Evolutionary conservation across 2,888 invertebrate genomes (phyloP).

Genomic region (Eupithecia dodoneata): DNA sequence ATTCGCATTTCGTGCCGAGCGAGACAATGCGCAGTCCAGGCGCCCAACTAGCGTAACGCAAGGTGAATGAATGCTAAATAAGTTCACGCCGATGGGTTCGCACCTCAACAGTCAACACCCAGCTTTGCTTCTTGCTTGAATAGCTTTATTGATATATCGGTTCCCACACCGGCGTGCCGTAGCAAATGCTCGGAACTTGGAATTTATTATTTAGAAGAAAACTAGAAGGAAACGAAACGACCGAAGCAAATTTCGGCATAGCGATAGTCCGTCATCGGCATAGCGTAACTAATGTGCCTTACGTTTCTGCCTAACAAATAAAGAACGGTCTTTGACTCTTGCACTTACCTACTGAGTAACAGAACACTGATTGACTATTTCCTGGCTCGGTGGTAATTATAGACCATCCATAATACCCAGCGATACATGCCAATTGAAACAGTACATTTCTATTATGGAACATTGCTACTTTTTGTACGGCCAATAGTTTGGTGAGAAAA

Average conservation of each 20-base stretch:
- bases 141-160: conserved; percentile 40
- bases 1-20: conserved; percentile 69
- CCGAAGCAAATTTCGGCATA: conserved; percentile 45
- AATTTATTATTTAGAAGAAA: conserved; percentile 37
- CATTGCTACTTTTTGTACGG: conserved; percentile 50
- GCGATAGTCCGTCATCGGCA: conserved; percentile 57
- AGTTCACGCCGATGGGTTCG: conserved; percentile 61
- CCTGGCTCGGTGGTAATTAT: conserved; percentile 59
- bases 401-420: conserved; percentile 51
- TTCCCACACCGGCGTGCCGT: conserved; percentile 41
- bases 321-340: conserved; percentile 71
- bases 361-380: conserved; percentile 66
- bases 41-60: conserved; percentile 73
- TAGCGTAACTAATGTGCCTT: conserved; percentile 68
- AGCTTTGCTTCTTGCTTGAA: conserved; percentile 46
- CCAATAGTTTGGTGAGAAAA: conserved; percentile 48
- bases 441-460: conserved; percentile 53
- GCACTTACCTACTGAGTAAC: conserved; percentile 56
- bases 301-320: conserved; percentile 60
- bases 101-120: conserved; percentile 48
- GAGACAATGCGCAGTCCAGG: conserved; percentile 75
- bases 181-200: conserved; percentile 32
- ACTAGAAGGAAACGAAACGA: conserved; percentile 50
- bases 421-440: conserved; percentile 57
- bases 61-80: conserved; percentile 79